phyloP scores from a whole-genome alignment of 64 coral and sea anemone genomes.

The Porites australiensis region DNA sequence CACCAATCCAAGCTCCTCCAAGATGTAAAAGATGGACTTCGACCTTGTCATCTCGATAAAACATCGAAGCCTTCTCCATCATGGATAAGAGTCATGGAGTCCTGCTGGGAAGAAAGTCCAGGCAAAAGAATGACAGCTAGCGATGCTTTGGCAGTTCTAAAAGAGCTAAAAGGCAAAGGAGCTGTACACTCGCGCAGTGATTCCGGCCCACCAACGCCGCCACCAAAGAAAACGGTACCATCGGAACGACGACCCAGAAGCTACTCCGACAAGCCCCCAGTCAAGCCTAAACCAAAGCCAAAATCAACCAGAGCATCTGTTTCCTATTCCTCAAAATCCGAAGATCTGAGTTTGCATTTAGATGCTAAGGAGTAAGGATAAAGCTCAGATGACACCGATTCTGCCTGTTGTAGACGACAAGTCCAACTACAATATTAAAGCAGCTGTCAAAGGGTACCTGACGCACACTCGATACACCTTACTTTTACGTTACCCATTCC shows the following conservation, averaged over 20 bases:
- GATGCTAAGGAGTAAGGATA: neutral
- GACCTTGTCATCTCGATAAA: neutral
- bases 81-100: conserved; percentile 4
- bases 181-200: neutral
- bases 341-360: neutral
- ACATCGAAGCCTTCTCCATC: neutral
- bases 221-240: neutral
- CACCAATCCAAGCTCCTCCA: neutral
- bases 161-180: neutral
- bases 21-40: neutral
- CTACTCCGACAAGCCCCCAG: neutral
- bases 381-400: no score
- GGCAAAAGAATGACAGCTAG: neutral
- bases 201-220: neutral
- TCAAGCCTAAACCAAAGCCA: neutral
- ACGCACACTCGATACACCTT: no score
- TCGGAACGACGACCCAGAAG: neutral
- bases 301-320: neutral
- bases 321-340: neutral
- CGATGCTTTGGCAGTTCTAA: neutral
- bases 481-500: no score
- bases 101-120: conserved; percentile 25
- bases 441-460: no score
- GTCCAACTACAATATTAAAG: no score
- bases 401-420: no score